Percentiles rank a stretch among this genome's conserved stretches.
phyloP scores from a whole-genome alignment of 2,888 invertebrate species.

The Patella caerulea region DNA sequence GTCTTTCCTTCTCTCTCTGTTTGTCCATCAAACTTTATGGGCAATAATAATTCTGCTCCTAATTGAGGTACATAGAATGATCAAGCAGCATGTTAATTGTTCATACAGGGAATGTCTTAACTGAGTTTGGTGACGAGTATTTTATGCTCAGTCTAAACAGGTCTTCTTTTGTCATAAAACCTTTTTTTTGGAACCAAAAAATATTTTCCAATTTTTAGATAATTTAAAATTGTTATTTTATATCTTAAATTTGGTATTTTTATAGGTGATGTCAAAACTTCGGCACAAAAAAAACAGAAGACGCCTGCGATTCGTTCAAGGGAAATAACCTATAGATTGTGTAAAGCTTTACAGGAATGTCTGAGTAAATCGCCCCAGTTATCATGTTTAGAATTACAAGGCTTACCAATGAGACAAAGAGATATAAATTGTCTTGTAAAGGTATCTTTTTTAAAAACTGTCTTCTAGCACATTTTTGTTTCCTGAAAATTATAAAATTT shows the following conservation, averaged over 20 bases:
- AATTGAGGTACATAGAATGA: background rate
- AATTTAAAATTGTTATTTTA: no score
- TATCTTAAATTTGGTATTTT: constrained; percentile 15
- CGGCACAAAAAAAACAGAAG: constrained; percentile 50
- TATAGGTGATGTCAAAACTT: constrained; percentile 46
- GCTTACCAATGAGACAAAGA: constrained; percentile 65
- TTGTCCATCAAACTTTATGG: background rate
- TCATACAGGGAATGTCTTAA: no score
- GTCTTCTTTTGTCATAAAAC: no score
- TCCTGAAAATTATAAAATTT: no score
- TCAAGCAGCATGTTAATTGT: no score
- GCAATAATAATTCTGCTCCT: no score
- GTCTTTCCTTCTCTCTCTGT: background rate
- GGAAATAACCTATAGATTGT: constrained; percentile 68
- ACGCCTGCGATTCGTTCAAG: constrained; percentile 67
- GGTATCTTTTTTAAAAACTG: constrained; percentile 41
- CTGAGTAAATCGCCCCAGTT: constrained; percentile 60
- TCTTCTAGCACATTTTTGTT: no score
- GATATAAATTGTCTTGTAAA: constrained; percentile 64
- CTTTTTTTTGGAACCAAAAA: background rate
- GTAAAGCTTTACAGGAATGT: constrained; percentile 68
- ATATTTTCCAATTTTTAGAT: background rate
- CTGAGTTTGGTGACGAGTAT: no score
- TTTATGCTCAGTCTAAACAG: no score
- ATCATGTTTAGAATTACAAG: constrained; percentile 66